phyloP scores from a whole-genome alignment of 1,140 invertebrate genomes.

The Rhopalosiphum padi region DNA sequence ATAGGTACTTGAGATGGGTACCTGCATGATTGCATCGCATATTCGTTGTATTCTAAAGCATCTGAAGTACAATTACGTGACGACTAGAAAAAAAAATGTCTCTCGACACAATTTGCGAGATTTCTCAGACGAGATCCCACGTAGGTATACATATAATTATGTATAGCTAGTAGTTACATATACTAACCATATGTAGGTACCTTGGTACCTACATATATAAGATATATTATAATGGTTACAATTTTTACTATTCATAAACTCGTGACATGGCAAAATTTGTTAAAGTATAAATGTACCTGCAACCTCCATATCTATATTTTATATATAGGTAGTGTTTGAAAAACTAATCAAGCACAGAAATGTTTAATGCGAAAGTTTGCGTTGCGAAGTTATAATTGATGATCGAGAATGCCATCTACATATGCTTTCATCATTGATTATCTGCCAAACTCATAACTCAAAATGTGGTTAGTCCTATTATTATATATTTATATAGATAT shows the following conservation, averaged over 20 bases:
- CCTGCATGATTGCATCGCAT: neutral
- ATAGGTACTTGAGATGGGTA: neutral
- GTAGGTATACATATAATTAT: neutral
- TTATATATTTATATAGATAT: too few species aligned
- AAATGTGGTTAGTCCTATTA: too few species aligned
- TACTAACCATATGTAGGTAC: neutral
- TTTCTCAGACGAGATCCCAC: neutral
- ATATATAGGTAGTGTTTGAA: neutral
- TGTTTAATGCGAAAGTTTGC: neutral
- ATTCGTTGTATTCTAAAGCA: neutral
- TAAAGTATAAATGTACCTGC: neutral
- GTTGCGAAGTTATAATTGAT: too few species aligned
- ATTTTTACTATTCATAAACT: neutral
- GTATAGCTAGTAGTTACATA: neutral
- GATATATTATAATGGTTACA: neutral
- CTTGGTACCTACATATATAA: neutral
- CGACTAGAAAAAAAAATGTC: neutral
- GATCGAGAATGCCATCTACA: too few species aligned
- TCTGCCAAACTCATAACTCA: too few species aligned
- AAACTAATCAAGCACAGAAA: neutral
- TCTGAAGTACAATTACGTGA: constrained; percentile 25
- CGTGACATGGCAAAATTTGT: neutral
- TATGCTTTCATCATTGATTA: too few species aligned
- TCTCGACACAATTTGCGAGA: neutral
- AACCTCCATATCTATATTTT: neutral